Evolutionary conservation across 2,797 vertebrate species (phyloP).

Genomic region (Erethizon dorsatum): DNA sequence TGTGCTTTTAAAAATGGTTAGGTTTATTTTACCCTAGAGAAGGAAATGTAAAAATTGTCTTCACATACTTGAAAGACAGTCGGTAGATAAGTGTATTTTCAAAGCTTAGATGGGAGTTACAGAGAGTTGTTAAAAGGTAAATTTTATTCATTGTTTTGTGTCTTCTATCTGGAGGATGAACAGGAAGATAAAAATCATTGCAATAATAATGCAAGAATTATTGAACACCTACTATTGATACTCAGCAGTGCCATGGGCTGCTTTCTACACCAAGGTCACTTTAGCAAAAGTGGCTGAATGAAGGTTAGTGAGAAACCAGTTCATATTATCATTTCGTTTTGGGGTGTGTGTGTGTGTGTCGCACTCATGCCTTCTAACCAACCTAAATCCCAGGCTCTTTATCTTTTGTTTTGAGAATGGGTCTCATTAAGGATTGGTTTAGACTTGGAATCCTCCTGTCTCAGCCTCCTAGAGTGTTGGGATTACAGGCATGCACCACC

Average conservation of each 20-base stretch:
- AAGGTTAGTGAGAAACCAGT: neutral
- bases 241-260: neutral
- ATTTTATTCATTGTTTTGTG: neutral
- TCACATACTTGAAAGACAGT: neutral
- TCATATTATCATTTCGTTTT: neutral
- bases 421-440: neutral
- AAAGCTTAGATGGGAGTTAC: neutral
- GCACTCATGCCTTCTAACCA: neutral
- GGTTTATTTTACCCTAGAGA: conserved; percentile 3
- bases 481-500: neutral
- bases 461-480: neutral
- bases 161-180: neutral
- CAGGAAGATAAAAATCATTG: neutral
- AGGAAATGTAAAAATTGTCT: neutral
- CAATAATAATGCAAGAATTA: neutral
- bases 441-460: neutral
- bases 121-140: neutral
- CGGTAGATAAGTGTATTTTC: conserved; percentile 19
- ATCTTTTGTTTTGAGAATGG: neutral
- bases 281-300: neutral
- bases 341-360: neutral
- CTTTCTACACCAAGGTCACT: neutral
- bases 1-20: neutral
- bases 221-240: neutral
- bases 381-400: neutral